Conservation (phyloP, 2,888 invertebrate species). For the Ophioninae sp. region DNA sequence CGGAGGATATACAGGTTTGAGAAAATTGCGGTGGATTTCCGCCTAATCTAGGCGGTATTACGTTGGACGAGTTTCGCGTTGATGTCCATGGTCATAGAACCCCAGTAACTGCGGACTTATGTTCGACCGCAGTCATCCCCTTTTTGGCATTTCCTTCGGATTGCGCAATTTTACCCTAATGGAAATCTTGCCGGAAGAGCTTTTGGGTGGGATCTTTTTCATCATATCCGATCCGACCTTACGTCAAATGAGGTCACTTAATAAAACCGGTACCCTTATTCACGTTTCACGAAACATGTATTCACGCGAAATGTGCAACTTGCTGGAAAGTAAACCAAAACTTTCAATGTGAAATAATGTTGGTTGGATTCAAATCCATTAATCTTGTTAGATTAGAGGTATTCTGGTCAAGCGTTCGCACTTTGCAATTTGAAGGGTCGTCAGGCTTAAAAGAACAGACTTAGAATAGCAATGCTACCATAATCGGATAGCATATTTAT, state of each 20-base stretch:
- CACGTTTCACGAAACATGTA: background rate
- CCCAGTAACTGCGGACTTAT: constrained; percentile 11
- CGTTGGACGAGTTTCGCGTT: constrained; percentile 24
- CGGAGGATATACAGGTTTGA: constrained; percentile 18
- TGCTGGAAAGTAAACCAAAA: too few species aligned
- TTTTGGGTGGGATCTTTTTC: constrained; percentile 22
- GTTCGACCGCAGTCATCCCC: constrained; percentile 6
- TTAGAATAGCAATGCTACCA: too few species aligned
- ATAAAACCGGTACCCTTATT: background rate
- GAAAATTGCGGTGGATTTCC: constrained; percentile 36
- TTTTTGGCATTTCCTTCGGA: background rate
- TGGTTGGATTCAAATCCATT: too few species aligned
- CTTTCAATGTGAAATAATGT: too few species aligned
- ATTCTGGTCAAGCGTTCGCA: too few species aligned
- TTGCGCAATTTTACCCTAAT: constrained; percentile 14
- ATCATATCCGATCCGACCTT: background rate
- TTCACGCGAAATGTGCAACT: background rate
- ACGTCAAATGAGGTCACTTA: background rate
- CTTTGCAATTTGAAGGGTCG: too few species aligned
- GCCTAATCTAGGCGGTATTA: constrained; percentile 37
- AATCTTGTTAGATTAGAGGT: too few species aligned
- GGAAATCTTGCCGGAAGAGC: constrained; percentile 47
- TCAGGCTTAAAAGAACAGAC: too few species aligned
- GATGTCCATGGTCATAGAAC: background rate
- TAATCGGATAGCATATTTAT: too few species aligned